Base-by-base conservation (phyloP, 2,113 vertebrate genomes). In the Dunckerocampus dactyliophorus region DNA sequence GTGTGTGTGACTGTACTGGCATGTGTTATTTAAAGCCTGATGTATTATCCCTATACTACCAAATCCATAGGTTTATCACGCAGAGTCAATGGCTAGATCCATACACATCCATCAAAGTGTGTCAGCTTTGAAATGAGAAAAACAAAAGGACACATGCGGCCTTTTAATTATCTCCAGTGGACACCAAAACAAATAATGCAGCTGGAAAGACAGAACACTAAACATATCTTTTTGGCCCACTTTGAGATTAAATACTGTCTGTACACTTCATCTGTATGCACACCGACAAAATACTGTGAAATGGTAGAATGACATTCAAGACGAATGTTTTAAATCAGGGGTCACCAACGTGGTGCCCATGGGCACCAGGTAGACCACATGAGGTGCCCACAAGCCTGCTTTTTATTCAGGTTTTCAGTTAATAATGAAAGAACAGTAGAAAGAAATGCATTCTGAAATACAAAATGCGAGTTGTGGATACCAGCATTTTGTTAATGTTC, bases 31-130 rank as follows among this genome's bases (percentile, higher is more conserved):
- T 72, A 80, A 77, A 77, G 71, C 60, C 64, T 74, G 59, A 81
- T 77, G 65, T 53, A 71, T 82, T 69, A 67, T 62, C 65, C 65
- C 62, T 47, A 69, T 71, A 80, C 77, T 64, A 68, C 54, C 59
- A 73, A 69, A 83, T 78, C 66, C 59, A 84, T 81, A 71, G 46
- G 62, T 74, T 73, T 82, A 83, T 75, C 75, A 79, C 67, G 47
- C 56, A 19, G 39, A 20, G 28, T 83, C 72, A 73, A 65, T 42
- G 59, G 28, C 59, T 52, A 55, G 45, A 69, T 76, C 60, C 52
- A 74, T 69, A 67, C 14, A 47, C 77, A 81, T 88, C 47, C 55
- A 79, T 85, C 73, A 81, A 67, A 54, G n/a, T 19, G 0, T 75
- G 77, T 69, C 77, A 76, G 64, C 14, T 65, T 67, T 61, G 16